Base-by-base conservation (phyloP, 2,888 invertebrate species). In the Drosophila ochracea region DNA sequence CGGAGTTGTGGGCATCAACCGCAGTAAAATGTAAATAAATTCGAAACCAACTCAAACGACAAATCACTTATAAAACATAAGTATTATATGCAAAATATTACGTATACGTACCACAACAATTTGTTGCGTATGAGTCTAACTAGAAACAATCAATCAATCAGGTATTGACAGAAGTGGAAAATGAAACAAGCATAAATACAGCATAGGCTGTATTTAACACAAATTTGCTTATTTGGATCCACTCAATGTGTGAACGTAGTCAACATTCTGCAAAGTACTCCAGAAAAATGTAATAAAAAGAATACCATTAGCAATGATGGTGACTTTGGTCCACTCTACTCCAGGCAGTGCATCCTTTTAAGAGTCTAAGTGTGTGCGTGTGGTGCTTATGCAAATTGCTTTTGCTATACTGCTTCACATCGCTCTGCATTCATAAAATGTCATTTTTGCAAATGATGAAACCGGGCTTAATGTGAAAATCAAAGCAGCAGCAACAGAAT, bases 371-470 rank as follows among this genome's bases (percentile, higher is more conserved):
- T 37, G 16, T 43, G 31, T 43, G 31, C 21, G 41, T 43, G 31
- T 43, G 58, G 58, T 43, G 58, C 55, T 67, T 78, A 67, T 78
- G 75, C 75, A 76, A 76, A 76, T 76, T 72, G 66, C 57, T 75
- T 52, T 31, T 43, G 66, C 60, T 60, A 25, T 60, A 21, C 61
- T 54, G 35, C 37, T 39, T 49, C 47, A 43, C 30, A 37, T 49
- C 33, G 39, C 13, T n/a, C 21, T 63, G 68, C 63, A 68, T 70
- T 54, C 60, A 70, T 60, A 54, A 70, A 70, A 64, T 68, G 63
- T 41, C 68, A 68, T 68, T 77, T 68, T 79, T 64, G 76, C 80
- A 71, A 76, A 76, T 76, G 78, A 80, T 76, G 80, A 71, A 76
- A 62, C 60, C 66, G 76, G 61, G 63, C 76, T 78, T 62, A 71